A percentile compares a stretch with the other conserved stretches of the same genome.
These are phyloP conservation scores for Amphiprion clarkii DNA, from an alignment of 2,797 vertebrate species.

Conservation along the genomic window DNA sequence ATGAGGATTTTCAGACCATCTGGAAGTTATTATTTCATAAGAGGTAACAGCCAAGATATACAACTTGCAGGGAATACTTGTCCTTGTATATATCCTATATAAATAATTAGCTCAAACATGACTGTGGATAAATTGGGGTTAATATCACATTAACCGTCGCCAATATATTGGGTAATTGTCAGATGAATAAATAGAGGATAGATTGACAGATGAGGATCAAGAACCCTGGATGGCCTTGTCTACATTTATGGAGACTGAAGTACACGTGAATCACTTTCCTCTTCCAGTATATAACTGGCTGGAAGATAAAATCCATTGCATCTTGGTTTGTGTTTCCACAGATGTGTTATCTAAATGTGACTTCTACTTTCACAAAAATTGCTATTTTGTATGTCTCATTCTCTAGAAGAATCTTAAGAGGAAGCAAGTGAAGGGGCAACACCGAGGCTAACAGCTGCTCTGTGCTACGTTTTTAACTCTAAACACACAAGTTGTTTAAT, in stretches of 20 bases:
- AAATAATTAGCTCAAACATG: slow-evolving; percentile 28
- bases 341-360: background rate
- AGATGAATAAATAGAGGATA: background rate
- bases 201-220: background rate
- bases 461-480: slow-evolving; percentile 2
- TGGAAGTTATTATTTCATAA: slow-evolving; percentile 63
- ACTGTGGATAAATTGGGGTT: background rate
- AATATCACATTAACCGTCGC: background rate
- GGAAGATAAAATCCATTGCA: background rate
- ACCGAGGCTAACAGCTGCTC: background rate
- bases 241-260: background rate
- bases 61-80: slow-evolving; percentile 45
- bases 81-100: slow-evolving; percentile 12
- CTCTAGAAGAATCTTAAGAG: background rate
- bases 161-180: background rate
- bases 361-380: background rate
- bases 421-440: background rate
- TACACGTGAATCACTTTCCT: background rate
- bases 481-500: background rate
- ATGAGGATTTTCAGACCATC: slow-evolving; percentile 51
- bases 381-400: background rate
- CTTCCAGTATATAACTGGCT: background rate
- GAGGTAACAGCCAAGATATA: slow-evolving; percentile 45
- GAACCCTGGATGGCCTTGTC: background rate
- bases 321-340: accelerated